A percentile compares a stretch with the other conserved stretches of the same genome.
Conservation (phyloP, 2,888 invertebrate genomes). For the Temnothorax ravouxi region DNA sequence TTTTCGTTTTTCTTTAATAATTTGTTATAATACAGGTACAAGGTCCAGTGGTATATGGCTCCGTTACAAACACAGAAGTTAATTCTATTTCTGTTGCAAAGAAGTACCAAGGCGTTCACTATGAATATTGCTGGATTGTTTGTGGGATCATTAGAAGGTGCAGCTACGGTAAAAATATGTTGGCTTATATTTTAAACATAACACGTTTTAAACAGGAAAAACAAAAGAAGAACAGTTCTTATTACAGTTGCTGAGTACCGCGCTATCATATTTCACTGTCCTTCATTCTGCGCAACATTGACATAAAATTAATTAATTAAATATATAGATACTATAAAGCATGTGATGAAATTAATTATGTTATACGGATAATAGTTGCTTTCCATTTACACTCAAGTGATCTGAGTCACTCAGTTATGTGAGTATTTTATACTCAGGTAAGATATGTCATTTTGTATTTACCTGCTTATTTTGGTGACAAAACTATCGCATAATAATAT, state of each 20-base stretch:
- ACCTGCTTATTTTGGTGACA: no score
- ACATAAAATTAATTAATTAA: not conserved
- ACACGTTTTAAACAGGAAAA: not conserved
- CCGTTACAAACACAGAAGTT: not conserved
- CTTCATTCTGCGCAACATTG: not conserved
- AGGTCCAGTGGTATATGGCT: not conserved
- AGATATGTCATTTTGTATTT: no score
- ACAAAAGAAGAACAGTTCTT: not conserved
- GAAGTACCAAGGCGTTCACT: not conserved
- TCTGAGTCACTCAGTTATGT: no score
- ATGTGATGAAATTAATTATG: not conserved
- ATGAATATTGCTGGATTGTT: not conserved
- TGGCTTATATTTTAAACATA: not conserved
- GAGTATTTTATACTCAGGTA: no score
- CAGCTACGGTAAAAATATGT: not conserved
- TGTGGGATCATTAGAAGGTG: not conserved
- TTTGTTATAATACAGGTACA: not conserved
- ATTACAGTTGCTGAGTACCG: conserved; percentile 7
- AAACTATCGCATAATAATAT: no score
- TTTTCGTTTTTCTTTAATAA: not conserved
- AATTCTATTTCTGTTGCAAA: conserved; percentile 18
- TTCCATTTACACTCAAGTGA: no score
- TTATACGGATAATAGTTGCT: not conserved
- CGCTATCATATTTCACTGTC: conserved; percentile 10
- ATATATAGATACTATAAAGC: not conserved